A percentile compares a stretch with the other conserved stretches of the same genome.
Evolutionary conservation across 1,140 invertebrate genomes (phyloP).

Genomic region (Platyscapa corneri): DNA sequence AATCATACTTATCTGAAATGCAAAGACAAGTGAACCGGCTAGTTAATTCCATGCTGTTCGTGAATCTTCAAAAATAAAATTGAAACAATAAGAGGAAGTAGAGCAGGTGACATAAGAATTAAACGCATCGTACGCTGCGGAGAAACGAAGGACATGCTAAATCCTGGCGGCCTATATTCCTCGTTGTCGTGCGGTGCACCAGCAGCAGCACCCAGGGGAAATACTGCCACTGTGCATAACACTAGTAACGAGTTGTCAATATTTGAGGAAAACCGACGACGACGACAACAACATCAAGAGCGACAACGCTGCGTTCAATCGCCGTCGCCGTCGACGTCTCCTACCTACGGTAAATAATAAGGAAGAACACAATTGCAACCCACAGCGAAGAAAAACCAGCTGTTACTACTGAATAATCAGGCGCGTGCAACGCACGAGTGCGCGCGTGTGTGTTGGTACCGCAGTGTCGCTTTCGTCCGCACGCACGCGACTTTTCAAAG

Average conservation of each 20-base stretch:
- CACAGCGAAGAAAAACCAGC: neutral
- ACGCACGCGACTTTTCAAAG: neutral
- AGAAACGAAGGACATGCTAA: slow-evolving; percentile 24
- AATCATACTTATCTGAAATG: neutral
- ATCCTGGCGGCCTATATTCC: neutral
- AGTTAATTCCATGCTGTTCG: neutral
- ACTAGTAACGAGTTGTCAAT: neutral
- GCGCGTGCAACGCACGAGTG: slow-evolving; percentile 1
- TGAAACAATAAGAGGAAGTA: neutral
- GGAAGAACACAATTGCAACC: neutral
- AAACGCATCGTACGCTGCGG: neutral
- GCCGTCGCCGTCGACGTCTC: neutral
- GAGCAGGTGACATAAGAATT: neutral
- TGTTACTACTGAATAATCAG: slow-evolving; percentile 38
- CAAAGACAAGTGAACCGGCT: neutral
- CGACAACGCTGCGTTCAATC: neutral
- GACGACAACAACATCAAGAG: neutral
- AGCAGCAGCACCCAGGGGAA: neutral
- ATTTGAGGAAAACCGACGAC: neutral
- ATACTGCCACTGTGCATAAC: neutral
- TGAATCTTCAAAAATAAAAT: neutral
- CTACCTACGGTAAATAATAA: neutral
- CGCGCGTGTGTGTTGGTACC: neutral
- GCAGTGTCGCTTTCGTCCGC: neutral
- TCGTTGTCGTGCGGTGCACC: slow-evolving; percentile 13